Conservation (phyloP, 2,797 vertebrate genomes). For the Coracias cyanogaster region DNA sequence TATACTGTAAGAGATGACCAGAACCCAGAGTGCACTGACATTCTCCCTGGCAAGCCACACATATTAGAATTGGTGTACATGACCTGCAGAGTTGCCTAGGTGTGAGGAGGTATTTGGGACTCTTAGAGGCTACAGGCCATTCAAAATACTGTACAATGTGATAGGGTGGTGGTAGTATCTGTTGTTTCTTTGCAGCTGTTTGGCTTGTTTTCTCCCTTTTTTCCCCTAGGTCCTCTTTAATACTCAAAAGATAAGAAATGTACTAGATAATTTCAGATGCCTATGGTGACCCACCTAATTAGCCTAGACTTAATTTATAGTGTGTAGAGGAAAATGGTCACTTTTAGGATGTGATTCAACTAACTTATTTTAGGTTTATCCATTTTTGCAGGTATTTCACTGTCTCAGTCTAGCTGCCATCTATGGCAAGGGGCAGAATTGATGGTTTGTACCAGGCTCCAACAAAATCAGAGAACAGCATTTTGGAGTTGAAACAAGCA, state of each 20-base stretch:
- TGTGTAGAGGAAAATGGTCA: neutral
- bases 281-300: neutral
- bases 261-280: neutral
- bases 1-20: neutral
- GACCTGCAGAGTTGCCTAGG: neutral
- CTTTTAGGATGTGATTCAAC: neutral
- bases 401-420: neutral
- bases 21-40: neutral
- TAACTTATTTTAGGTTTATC: neutral
- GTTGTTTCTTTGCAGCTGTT: neutral
- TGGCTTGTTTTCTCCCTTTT: neutral
- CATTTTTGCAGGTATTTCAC: neutral
- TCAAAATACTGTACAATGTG: neutral
- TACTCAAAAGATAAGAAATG: neutral
- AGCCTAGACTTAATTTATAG: neutral
- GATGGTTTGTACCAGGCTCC: neutral
- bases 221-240: neutral
- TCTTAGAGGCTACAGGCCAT: neutral
- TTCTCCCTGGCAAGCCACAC: neutral
- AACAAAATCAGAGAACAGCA: neutral
- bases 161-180: neutral
- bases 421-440: neutral
- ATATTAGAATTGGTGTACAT: neutral
- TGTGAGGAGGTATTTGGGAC: neutral
- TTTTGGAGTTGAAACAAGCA: neutral